phyloP scores from a whole-genome alignment of 2,113 vertebrate species.

The Tretioscincus oriximinensis region DNA sequence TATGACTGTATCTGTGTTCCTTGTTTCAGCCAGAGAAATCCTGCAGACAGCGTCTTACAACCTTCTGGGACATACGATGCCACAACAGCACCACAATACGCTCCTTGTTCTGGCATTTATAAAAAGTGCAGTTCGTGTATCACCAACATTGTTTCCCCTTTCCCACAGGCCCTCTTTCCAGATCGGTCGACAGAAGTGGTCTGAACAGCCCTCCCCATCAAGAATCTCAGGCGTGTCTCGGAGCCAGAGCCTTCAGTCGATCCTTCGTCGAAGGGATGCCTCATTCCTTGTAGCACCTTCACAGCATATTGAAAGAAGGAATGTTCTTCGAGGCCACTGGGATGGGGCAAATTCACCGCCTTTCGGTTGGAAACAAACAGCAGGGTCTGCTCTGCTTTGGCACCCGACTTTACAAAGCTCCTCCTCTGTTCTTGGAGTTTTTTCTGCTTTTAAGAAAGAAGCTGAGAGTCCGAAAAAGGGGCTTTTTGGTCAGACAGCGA shows the following conservation, averaged over 20 bases:
- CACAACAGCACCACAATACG: slow-evolving; percentile 31
- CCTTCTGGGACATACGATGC: slow-evolving; percentile 37
- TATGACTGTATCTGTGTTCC: slow-evolving; percentile 29
- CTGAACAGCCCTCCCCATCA: slow-evolving; percentile 36
- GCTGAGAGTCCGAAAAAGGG: slow-evolving; percentile 63
- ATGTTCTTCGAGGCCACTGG: slow-evolving; percentile 45
- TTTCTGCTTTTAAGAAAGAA: slow-evolving; percentile 54
- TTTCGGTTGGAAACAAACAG: slow-evolving; percentile 39
- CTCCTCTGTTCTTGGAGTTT: slow-evolving; percentile 1
- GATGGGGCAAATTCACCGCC: slow-evolving; percentile 26
- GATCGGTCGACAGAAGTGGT: neutral
- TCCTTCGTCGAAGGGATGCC: slow-evolving; percentile 45
- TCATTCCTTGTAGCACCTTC: slow-evolving; percentile 59
- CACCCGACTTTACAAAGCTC: slow-evolving; percentile 15
- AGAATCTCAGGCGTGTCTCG: neutral
- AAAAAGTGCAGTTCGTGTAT: slow-evolving; percentile 39
- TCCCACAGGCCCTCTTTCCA: slow-evolving; percentile 19
- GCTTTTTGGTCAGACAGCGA: slow-evolving; percentile 61
- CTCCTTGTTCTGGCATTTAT: slow-evolving; percentile 53
- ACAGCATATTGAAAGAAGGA: slow-evolving; percentile 51
- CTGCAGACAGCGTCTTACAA: slow-evolving; percentile 53
- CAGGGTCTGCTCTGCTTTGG: slow-evolving; percentile 24
- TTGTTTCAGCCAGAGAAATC: slow-evolving; percentile 59
- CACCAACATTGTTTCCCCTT: slow-evolving; percentile 14
- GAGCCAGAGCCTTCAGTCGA: slow-evolving; percentile 32